phyloP scores from a whole-genome alignment of 2,113 vertebrate genomes.

The Jaculus jaculus region DNA sequence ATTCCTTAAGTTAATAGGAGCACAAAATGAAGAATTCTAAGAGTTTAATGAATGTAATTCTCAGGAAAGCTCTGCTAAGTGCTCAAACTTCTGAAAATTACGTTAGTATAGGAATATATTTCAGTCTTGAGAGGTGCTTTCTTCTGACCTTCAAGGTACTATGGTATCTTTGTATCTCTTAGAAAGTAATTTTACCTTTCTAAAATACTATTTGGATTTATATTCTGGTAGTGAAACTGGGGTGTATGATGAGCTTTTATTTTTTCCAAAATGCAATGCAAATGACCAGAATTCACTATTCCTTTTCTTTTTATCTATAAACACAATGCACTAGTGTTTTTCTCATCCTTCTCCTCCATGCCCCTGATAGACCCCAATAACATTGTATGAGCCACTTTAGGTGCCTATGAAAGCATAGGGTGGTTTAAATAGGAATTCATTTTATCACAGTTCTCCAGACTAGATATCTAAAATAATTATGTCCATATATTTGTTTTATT shows the following conservation, averaged over 20 bases:
- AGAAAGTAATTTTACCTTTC: neutral
- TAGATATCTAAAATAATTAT: neutral
- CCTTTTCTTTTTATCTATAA: neutral
- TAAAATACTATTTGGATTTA: neutral
- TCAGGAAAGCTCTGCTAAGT: neutral
- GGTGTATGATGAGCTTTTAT: neutral
- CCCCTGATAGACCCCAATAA: neutral
- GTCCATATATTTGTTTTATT: neutral
- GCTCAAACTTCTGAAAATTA: neutral
- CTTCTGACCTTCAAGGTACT: neutral
- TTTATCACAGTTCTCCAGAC: neutral
- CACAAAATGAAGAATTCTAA: neutral
- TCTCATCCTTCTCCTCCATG: neutral
- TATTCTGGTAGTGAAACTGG: neutral
- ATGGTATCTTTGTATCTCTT: neutral
- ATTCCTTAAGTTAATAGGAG: neutral
- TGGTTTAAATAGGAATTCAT: too few species aligned
- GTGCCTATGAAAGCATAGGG: neutral
- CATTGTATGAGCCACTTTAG: neutral
- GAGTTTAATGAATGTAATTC: neutral
- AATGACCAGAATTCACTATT: neutral
- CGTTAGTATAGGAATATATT: neutral
- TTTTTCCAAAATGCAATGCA: neutral
- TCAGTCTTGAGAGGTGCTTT: neutral
- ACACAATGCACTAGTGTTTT: neutral